Conservation (phyloP, 37 sponge, comb jelly and placozoan species). For the Geodia barretti region DNA sequence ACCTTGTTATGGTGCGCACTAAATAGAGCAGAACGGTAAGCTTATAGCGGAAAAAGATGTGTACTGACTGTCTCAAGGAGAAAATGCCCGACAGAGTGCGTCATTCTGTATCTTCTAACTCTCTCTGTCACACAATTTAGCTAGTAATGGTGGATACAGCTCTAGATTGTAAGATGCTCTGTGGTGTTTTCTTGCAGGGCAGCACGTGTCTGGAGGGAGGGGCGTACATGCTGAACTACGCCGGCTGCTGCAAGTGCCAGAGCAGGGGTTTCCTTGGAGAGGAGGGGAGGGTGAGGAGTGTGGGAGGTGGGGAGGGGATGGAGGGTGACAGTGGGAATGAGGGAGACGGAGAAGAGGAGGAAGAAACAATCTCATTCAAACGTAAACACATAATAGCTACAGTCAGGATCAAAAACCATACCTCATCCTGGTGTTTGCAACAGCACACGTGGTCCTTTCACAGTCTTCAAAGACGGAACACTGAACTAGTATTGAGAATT, state of each 20-base stretch:
- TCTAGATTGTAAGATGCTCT: too few species aligned
- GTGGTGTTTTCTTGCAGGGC: too few species aligned
- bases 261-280: slow-evolving; percentile 38
- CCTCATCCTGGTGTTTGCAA: too few species aligned
- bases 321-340: neutral
- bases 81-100: slow-evolving; percentile 77
- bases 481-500: too few species aligned
- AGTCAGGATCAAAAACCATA: too few species aligned
- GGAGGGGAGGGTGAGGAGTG: slow-evolving; percentile 16
- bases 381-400: slow-evolving; percentile 21
- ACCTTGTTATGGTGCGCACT: neutral
- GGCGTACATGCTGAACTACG: slow-evolving; percentile 82
- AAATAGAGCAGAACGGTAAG: slow-evolving; percentile 1
- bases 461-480: too few species aligned
- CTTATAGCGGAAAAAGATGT: too few species aligned
- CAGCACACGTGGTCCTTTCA: too few species aligned
- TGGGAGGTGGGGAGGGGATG: neutral
- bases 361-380: slow-evolving; percentile 60
- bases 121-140: neutral
- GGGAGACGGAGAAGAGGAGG: slow-evolving; percentile 68
- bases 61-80: slow-evolving; percentile 69
- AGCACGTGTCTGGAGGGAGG: slow-evolving; percentile 80
- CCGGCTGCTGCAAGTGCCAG: slow-evolving; percentile 72
- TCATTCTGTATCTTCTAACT: neutral
- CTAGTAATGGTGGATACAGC: neutral